Conservation (phyloP, 64 coral and sea anemone species). For the Porites australiensis region DNA sequence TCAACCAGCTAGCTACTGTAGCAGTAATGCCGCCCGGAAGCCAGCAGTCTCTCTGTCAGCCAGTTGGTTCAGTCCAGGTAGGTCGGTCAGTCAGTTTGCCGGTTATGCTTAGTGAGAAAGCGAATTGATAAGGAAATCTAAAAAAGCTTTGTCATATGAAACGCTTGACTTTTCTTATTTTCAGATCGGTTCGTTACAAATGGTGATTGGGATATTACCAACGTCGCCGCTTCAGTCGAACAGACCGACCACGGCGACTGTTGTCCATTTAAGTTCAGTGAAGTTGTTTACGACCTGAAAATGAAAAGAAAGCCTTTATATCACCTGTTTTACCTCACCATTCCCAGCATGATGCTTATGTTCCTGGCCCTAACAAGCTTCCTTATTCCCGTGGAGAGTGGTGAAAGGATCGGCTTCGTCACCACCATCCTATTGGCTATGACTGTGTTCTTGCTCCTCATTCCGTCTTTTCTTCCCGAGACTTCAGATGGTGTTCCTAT, state of each 20-base stretch:
- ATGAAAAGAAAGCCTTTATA: constrained; percentile 44
- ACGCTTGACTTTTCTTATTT: background rate
- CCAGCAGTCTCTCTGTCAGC: too few species aligned
- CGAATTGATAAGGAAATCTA: background rate
- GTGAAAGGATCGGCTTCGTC: constrained; percentile 76
- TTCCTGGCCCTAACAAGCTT: constrained; percentile 40
- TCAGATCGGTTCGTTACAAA: constrained; percentile 52
- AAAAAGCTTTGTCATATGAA: background rate
- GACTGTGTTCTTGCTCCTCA: constrained; percentile 60
- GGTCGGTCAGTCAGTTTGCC: too few species aligned
- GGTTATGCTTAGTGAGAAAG: background rate
- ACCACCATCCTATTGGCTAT: constrained; percentile 68
- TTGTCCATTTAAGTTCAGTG: constrained; percentile 42
- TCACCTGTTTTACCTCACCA: constrained; percentile 47
- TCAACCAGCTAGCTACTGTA: too few species aligned
- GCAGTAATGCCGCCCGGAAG: too few species aligned
- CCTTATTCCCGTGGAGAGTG: constrained; percentile 64
- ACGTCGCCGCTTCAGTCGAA: background rate
- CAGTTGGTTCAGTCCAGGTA: too few species aligned
- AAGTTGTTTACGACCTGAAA: constrained; percentile 8
- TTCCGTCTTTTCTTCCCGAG: constrained; percentile 62
- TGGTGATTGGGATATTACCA: constrained; percentile 54
- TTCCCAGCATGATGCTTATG: constrained; percentile 36
- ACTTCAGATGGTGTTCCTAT: constrained; percentile 53
- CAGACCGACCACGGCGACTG: constrained; percentile 57